Evolutionary conservation across 2,888 invertebrate species (phyloP), one percentile per base, ranked within the genome.

Genomic region (Eilema depressum): DNA sequence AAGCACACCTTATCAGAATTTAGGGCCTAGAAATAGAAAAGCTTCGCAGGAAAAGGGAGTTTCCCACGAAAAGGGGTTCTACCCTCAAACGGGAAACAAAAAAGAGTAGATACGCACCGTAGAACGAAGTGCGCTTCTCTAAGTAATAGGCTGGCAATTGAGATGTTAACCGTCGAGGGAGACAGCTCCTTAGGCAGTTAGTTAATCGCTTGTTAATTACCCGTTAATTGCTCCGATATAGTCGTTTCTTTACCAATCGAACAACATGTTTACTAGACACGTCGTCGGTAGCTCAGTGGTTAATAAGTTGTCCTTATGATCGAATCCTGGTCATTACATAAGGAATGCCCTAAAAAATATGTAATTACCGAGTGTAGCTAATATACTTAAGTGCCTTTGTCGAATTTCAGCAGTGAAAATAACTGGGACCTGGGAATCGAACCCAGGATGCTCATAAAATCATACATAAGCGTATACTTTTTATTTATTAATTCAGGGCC

Each of bases 161-260:
- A 28, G 47, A 28, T 28, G 63, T 63, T n/a, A 47, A 47, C 20
- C 28, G n/a, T 26, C 20, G 41, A 26, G 17, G n/a, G 41, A 47
- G 63, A 63, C 26, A 63, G 63, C 41, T 63, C 41, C 37, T 11
- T 17, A 41, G 41, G 26, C 41, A 41, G 63, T 41, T 20, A 17
- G 47, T 63, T 17, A 63, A 8, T 63, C 17, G 8, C 63, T 63
- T 63, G 63, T 62, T 62, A 33, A 37, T 62, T 62, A 62, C 8
- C 62, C 12, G 33, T 62, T 62, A 8, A 37, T 23, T 62, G 62
- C 14, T 37, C 37, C 59, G 17, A 26, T 59, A n/a, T 33, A 53
- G 53, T n/a, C 12, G 30, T 33, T 33, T 33, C 61, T n/a, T 62
- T 25, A 37, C 23, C 17, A 23, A 33, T 33, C 14, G 33, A 25